Evolutionary conservation across 2,797 vertebrate species (phyloP), one percentile per base, ranked within the genome.

Genomic region (Cossypha polioptera): DNA sequence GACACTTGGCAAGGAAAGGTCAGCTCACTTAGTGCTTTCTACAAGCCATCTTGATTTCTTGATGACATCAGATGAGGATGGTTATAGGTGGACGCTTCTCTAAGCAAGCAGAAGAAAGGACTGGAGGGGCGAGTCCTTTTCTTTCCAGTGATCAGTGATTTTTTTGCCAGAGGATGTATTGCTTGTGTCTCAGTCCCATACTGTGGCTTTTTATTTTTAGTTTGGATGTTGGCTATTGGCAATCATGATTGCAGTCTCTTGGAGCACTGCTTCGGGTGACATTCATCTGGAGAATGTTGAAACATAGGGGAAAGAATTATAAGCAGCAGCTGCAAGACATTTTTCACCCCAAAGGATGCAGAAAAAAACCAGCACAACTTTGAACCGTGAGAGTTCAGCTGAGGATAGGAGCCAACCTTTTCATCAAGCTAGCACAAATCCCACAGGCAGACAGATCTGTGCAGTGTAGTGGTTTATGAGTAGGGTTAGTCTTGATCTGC

Each of bases 311-410:
- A 95, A 95, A 95, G 92, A 94, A 95, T 95, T 95, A 87, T 57
- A 87, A 95, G 81, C 90, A 92, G 92, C 86, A 95, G 80, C 86
- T 94, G 86, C 71, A 94, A 92, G 92, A 94, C 67, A 89, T 95
- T 95, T 97, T 96, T 95, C 88, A 94, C 88, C 93, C 93, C 88
- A 92, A 91, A 94, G 92, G 75, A 94, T 83, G 82, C 53, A 92
- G 84, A 83, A 90, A 86, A 92, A 94, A 92, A 25, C 24, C 88
- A 95, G 57, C 48, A 48, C 33, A 74, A 94, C 77, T 95, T 89
- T 57, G 75, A 84, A 86, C 77, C 38, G 4, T 68, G 59, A 95
- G 78, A 81, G 94, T 96, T 95, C 95, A 95, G 75, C 62, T 66
- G 51, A 96, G 91, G 94, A 94, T 72, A 94, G 47, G 25, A 93